A percentile compares a stretch with the other conserved stretches of the same genome.
phyloP scores from a whole-genome alignment of 2,113 vertebrate species.

The Camelus dromedarius region DNA sequence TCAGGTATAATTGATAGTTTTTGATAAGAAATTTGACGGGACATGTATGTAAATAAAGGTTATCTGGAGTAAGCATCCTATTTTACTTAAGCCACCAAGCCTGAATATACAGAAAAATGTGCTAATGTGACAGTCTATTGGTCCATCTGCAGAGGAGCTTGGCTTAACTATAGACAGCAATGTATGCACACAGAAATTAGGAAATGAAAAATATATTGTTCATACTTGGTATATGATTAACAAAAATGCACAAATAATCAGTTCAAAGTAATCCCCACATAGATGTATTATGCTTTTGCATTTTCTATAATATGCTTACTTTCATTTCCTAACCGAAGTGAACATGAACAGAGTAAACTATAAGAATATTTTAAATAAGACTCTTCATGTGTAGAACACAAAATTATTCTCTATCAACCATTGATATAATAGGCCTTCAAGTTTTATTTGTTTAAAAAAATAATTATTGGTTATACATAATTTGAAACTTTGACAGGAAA shows the following conservation, averaged over 20 bases:
- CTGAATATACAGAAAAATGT: background rate
- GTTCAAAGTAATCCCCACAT: background rate
- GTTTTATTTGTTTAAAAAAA: conserved; percentile 22
- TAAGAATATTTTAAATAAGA: conserved; percentile 46
- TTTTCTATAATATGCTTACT: background rate
- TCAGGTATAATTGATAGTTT: conserved; percentile 29
- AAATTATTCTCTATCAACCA: background rate
- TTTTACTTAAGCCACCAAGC: background rate
- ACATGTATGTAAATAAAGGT: conserved; percentile 17
- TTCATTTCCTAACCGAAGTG: background rate
- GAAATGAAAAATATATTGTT: background rate
- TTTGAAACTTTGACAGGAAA: background rate
- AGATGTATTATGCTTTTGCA: background rate
- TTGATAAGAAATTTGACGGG: background rate
- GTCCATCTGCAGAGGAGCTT: background rate
- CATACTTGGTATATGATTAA: background rate
- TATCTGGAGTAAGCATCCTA: background rate
- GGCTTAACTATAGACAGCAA: background rate
- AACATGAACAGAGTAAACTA: background rate
- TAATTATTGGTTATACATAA: background rate
- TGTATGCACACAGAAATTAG: background rate
- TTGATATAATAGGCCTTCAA: background rate
- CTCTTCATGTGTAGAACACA: background rate
- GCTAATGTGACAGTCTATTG: background rate
- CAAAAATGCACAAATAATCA: conserved; percentile 1